Evolutionary conservation across 2,113 vertebrate species (phyloP).

Genomic region (Cynopterus brachyotis): DNA sequence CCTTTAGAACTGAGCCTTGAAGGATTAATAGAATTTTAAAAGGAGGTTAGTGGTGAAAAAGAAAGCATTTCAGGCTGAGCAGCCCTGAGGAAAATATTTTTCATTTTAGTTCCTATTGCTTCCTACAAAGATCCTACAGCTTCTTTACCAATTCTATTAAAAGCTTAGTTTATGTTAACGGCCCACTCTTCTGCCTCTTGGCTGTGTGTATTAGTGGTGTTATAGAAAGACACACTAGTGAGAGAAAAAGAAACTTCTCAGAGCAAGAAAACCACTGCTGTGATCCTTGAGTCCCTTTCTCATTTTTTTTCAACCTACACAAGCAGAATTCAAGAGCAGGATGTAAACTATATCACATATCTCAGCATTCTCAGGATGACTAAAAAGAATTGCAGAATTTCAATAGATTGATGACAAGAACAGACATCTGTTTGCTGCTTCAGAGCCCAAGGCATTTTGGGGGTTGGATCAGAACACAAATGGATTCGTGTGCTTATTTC

Average conservation of each 20-base stretch:
- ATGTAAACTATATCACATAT: background rate
- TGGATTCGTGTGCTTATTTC: background rate
- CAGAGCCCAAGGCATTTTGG: background rate
- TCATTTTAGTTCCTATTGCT: background rate
- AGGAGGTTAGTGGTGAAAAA: background rate
- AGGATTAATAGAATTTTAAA: background rate
- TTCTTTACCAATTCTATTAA: background rate
- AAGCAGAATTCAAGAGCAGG: background rate
- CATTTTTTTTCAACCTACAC: background rate
- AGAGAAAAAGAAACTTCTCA: background rate
- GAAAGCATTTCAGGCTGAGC: background rate
- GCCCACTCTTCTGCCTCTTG: background rate
- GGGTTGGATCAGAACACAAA: background rate
- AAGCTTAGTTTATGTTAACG: background rate
- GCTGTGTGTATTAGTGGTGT: background rate
- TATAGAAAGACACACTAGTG: background rate
- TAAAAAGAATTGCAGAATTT: conserved; percentile 25
- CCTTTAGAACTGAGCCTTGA: background rate
- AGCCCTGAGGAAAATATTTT: conserved; percentile 13
- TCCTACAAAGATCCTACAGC: background rate
- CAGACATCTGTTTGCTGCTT: background rate
- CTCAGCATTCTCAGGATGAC: background rate
- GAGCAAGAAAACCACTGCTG: background rate
- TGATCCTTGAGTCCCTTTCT: background rate
- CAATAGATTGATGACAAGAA: background rate